Evolutionary conservation across 2,888 invertebrate species (phyloP).

Genomic region (Noctua janthina): DNA sequence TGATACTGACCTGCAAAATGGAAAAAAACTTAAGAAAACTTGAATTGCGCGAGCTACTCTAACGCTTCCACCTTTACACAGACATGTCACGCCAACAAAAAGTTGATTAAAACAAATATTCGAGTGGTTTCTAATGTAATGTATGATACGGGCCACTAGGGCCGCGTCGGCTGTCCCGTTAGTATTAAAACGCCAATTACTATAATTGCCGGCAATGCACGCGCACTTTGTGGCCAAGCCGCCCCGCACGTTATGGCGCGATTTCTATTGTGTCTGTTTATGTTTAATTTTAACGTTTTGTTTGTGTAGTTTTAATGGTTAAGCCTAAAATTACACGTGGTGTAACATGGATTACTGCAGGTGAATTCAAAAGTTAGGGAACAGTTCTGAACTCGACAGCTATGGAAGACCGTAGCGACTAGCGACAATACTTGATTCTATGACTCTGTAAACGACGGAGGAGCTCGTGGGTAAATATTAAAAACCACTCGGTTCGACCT

Average conservation of each 20-base stretch:
- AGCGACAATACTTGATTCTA: neutral
- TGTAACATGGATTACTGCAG: neutral
- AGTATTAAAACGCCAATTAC: constrained; percentile 66
- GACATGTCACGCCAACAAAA: constrained; percentile 61
- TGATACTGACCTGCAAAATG: neutral
- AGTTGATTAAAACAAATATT: constrained; percentile 68
- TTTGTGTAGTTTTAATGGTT: constrained; percentile 37
- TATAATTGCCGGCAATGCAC: constrained; percentile 64
- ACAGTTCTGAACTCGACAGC: neutral
- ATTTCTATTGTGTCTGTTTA: constrained; percentile 50
- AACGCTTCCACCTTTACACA: constrained; percentile 17
- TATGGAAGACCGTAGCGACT: neutral
- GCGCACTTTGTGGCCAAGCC: constrained; percentile 57
- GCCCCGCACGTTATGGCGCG: constrained; percentile 43
- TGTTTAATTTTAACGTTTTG: constrained; percentile 51
- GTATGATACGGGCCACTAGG: constrained; percentile 45
- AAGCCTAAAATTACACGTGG: neutral
- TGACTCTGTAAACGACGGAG: neutral
- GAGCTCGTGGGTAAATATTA: neutral
- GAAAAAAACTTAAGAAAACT: neutral
- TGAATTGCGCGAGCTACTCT: neutral
- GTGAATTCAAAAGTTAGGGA: neutral
- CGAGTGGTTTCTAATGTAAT: constrained; percentile 65
- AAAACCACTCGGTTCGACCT: neutral
- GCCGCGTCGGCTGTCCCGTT: constrained; percentile 56